These are phyloP conservation scores for Ormyrus nitidulus DNA, from an alignment of 2,888 invertebrate species.

Conservation along the genomic window DNA sequence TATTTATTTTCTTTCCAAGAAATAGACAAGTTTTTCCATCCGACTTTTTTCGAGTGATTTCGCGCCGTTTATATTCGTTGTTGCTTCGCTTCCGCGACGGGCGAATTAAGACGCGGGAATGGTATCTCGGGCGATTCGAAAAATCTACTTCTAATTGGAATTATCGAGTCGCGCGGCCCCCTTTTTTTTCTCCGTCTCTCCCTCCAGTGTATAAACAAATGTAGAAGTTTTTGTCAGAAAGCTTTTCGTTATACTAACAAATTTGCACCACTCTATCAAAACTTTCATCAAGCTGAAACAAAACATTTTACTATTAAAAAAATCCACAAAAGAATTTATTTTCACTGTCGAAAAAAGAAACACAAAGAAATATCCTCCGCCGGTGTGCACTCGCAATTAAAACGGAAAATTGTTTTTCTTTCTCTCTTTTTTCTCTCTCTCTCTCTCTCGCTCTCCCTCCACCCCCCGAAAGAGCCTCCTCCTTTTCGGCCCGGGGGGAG, in stretches of 20 bases:
- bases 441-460: no score
- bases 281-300: constrained; percentile 16
- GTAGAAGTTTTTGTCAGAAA: constrained; percentile 10
- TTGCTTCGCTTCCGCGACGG: no score
- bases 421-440: not conserved
- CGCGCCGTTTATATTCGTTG: no score
- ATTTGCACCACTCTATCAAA: constrained; percentile 14
- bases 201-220: not conserved
- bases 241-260: constrained; percentile 8
- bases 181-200: no score
- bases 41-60: no score
- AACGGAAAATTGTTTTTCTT: constrained; percentile 40
- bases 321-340: constrained; percentile 10
- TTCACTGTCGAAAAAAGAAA: constrained; percentile 6
- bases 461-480: no score
- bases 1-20: no score
- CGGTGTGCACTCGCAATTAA: constrained; percentile 28
- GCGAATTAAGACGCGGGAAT: no score
- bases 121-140: no score
- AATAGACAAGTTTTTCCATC: no score
- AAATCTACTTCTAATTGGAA: not conserved
- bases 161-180: not conserved
- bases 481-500: not conserved
- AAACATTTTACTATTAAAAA: constrained; percentile 40
- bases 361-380: not conserved